phyloP scores from a whole-genome alignment of 2,888 invertebrate species.

The Drepana falcataria region DNA sequence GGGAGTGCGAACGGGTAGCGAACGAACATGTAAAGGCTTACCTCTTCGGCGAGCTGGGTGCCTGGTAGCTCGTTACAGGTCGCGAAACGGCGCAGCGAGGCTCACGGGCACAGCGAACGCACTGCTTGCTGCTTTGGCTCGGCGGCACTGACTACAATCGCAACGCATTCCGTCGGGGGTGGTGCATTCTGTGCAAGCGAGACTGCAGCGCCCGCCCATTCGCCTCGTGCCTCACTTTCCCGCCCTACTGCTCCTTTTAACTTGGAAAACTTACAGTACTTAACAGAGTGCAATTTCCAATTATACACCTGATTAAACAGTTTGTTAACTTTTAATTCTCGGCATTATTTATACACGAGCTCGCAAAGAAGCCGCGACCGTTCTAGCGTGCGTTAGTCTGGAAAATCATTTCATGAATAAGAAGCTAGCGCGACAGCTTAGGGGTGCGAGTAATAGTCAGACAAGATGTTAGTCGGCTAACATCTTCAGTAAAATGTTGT shows the following conservation, averaged over 20 bases:
- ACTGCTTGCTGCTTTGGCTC: constrained; percentile 55
- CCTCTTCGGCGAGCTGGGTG: constrained; percentile 57
- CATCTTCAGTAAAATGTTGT: constrained; percentile 13
- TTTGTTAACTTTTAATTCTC: constrained; percentile 13
- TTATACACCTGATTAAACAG: constrained; percentile 30
- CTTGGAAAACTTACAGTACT: constrained; percentile 46
- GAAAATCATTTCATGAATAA: background rate
- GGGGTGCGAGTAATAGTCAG: constrained; percentile 10
- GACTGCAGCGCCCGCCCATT: constrained; percentile 74
- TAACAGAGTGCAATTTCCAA: constrained; percentile 18
- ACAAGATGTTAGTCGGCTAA: constrained; percentile 13
- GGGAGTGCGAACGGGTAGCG: constrained; percentile 45
- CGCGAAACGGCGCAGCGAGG: constrained; percentile 57
- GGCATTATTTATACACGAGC: background rate
- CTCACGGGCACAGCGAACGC: constrained; percentile 51
- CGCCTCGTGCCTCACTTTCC: constrained; percentile 74
- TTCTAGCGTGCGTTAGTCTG: background rate
- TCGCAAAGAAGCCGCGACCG: background rate
- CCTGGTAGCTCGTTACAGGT: constrained; percentile 75
- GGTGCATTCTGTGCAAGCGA: constrained; percentile 76
- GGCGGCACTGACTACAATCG: constrained; percentile 65
- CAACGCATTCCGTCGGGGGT: constrained; percentile 59
- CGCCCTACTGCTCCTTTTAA: constrained; percentile 65
- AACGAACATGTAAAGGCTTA: constrained; percentile 65
- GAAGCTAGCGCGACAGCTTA: background rate